A percentile compares a stretch with the other conserved stretches of the same genome.
phyloP scores from a whole-genome alignment of 2,113 vertebrate genomes.

The Picathartes gymnocephalus region DNA sequence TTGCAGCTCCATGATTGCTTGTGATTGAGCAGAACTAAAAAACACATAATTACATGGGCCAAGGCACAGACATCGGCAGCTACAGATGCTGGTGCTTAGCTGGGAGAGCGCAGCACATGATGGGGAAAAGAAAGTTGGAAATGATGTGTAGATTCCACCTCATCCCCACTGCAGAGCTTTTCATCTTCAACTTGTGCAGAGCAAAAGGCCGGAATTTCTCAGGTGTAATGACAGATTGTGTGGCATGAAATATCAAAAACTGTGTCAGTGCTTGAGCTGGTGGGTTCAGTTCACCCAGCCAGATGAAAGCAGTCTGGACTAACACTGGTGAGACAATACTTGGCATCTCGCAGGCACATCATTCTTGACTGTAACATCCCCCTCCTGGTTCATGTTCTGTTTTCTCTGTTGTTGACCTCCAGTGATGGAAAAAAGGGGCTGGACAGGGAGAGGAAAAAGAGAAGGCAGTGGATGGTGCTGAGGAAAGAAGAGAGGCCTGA shows the following conservation, averaged over 20 bases:
- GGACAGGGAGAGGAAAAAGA: background rate
- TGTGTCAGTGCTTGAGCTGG: background rate
- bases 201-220: background rate
- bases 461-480: background rate
- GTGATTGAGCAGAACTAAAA: background rate
- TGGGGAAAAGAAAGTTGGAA: background rate
- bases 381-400: constrained; percentile 2
- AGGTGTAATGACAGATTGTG: background rate
- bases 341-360: constrained; percentile 2
- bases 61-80: background rate
- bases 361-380: background rate
- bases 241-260: background rate
- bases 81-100: background rate
- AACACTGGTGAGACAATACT: constrained; percentile 14
- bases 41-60: background rate
- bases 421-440: constrained; percentile 1
- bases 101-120: background rate
- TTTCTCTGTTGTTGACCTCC: constrained; percentile 13
- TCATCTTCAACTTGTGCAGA: background rate
- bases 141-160: background rate
- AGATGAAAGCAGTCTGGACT: constrained; percentile 23
- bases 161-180: background rate
- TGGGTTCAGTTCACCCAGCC: background rate
- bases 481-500: background rate
- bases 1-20: background rate